Evolutionary conservation across 2,113 vertebrate species (phyloP), one percentile per base, ranked within the genome.

Genomic region (Boleophthalmus pectinirostris): DNA sequence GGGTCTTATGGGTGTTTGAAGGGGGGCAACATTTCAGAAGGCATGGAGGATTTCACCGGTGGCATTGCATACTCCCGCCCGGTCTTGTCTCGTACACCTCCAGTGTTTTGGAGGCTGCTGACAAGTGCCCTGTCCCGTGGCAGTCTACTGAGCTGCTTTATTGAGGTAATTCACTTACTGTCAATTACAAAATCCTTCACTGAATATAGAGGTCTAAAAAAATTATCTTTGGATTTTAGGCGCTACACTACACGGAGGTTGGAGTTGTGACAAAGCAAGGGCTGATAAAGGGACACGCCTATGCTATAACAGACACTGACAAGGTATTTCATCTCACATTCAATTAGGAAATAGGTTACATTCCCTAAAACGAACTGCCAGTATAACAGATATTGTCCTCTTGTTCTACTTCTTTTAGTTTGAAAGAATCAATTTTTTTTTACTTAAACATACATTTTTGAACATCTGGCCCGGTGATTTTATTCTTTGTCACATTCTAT

Each of bases 31-130:
- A 94, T 95, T 66, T 93, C 94, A 0, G 94, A 95, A 77, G 93
- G 92, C 14, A 94, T 95, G 94, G 94, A 95, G 75, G 94, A 95
- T 67, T 95, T 95, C 77, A 95, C 94, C 0, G 94, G 94, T 0
- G 94, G 94, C 24, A 94, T 95, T 6, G 94, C 93, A 0, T 89
- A 89, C 82, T 81, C 90, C 0, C 29, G 91, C 53, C 35, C 76
- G 0, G 78, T 93, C 23, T 80, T 87, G 0, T 90, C 92, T 25
- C 85, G 79, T 5, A 88, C 87, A 14, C 89, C 92, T 16, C 85
- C 11, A 1, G 91, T 92, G 65, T 86, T 94, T 56, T 95, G 94
- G 94, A 92, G 87, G 72, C 67, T 70, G 29, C 75, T 95, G 43
- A 87, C 82, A 0, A 89, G 79, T 0, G 89, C 93, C 0, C 82